Evolutionary conservation across 2,797 vertebrate species (phyloP).

Genomic region (Amblyopsis hoosieri): DNA sequence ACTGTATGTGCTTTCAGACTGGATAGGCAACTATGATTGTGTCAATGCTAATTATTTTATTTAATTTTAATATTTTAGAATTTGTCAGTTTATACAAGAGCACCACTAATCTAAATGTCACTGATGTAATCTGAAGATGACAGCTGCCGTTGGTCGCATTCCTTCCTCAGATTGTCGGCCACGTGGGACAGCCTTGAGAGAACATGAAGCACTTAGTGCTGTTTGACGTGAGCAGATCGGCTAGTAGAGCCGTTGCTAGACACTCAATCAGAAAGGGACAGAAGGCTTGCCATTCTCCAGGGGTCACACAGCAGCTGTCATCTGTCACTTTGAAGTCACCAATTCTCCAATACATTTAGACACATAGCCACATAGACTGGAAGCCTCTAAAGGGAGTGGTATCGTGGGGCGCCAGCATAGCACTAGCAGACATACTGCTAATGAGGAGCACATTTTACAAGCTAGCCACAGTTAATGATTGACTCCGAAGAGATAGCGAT

Average conservation of each 20-base stretch:
- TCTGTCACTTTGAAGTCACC: slow-evolving; percentile 68
- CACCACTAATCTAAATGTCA: slow-evolving; percentile 64
- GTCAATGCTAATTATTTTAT: slow-evolving; percentile 19
- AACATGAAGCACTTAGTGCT: slow-evolving; percentile 62
- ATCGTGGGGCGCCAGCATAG: slow-evolving; percentile 49
- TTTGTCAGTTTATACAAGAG: slow-evolving; percentile 62
- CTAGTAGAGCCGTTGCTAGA: slow-evolving; percentile 62
- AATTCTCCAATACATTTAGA: slow-evolving; percentile 42
- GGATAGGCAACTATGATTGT: slow-evolving; percentile 11
- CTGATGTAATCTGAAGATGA: slow-evolving; percentile 60
- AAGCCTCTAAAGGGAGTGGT: slow-evolving; percentile 59
- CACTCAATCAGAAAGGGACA: slow-evolving; percentile 73
- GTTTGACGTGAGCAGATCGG: slow-evolving; percentile 68
- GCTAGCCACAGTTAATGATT: slow-evolving; percentile 50
- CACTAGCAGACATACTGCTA: slow-evolving; percentile 59
- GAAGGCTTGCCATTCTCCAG: slow-evolving; percentile 66
- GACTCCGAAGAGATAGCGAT: slow-evolving; percentile 46
- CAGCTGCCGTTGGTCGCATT: slow-evolving; percentile 71
- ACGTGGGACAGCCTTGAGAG: slow-evolving; percentile 68
- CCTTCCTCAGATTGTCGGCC: slow-evolving; percentile 60
- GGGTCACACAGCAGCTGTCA: slow-evolving; percentile 71
- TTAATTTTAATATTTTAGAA: too few species aligned
- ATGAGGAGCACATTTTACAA: slow-evolving; percentile 61
- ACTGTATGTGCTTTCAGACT: too few species aligned
- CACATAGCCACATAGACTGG: slow-evolving; percentile 54